phyloP scores from a whole-genome alignment of 1,140 invertebrate species.

The Steinernema feltiae region DNA sequence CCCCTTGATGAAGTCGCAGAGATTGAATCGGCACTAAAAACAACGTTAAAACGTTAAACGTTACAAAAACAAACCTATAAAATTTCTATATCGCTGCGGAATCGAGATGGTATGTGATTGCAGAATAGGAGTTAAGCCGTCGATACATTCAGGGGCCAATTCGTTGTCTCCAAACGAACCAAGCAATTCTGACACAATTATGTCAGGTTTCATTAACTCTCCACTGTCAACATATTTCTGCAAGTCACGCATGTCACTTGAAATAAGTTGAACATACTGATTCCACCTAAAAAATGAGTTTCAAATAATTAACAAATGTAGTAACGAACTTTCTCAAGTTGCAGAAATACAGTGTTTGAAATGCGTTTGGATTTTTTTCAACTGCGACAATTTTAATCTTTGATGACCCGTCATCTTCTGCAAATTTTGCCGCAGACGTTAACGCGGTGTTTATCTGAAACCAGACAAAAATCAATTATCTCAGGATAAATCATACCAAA shows the following conservation, averaged over 20 bases:
- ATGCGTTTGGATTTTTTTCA: slow-evolving; percentile 95
- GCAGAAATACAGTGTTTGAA: slow-evolving; percentile 69
- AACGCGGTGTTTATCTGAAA: slow-evolving; percentile 28
- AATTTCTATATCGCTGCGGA: slow-evolving; percentile 43
- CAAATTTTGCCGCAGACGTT: slow-evolving; percentile 28
- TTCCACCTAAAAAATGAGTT: slow-evolving; percentile 38
- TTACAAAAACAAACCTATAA: background rate
- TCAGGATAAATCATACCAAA: slow-evolving; percentile 64
- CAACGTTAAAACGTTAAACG: slow-evolving; percentile 19
- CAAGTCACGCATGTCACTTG: slow-evolving; percentile 85
- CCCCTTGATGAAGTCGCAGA: slow-evolving; percentile 36
- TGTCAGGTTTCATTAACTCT: slow-evolving; percentile 68
- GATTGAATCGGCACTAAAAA: slow-evolving; percentile 50
- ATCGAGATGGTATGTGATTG: slow-evolving; percentile 45
- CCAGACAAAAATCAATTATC: background rate
- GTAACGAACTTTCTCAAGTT: slow-evolving; percentile 33
- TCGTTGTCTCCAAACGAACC: slow-evolving; percentile 99
- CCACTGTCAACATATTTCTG: slow-evolving; percentile 66
- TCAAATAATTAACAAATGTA: slow-evolving; percentile 13
- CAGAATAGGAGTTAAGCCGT: slow-evolving; percentile 69
- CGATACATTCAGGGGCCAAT: slow-evolving; percentile 92
- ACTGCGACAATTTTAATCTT: slow-evolving; percentile 61
- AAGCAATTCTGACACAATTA: slow-evolving; percentile 89
- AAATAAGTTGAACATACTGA: slow-evolving; percentile 69
- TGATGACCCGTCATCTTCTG: slow-evolving; percentile 23